These are phyloP conservation scores for Zapornia atra DNA, from an alignment of 2,113 vertebrate species.

Conservation along the genomic window DNA sequence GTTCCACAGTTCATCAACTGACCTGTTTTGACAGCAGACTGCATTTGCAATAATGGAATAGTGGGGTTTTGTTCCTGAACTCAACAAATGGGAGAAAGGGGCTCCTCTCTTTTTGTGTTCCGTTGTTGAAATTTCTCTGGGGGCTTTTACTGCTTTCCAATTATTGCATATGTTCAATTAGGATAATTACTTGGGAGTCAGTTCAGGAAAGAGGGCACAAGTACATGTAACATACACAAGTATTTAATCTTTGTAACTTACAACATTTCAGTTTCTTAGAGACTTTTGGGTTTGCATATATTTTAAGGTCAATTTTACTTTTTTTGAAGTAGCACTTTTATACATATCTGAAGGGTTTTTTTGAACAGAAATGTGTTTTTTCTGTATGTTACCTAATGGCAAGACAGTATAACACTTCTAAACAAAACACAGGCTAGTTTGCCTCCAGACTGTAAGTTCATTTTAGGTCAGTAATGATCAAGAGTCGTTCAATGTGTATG, in stretches of 20 bases:
- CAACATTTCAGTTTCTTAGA: conserved; percentile 53
- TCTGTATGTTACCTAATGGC: background rate
- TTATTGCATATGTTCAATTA: background rate
- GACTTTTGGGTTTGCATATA: background rate
- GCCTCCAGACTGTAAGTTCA: conserved; percentile 20
- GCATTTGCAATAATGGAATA: background rate
- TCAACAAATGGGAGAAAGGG: background rate
- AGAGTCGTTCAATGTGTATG: background rate
- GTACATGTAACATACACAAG: background rate
- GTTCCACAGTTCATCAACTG: background rate
- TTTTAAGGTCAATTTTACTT: conserved; percentile 14
- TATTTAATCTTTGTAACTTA: conserved; percentile 17
- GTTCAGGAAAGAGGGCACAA: background rate
- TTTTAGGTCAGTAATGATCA: conserved; percentile 51
- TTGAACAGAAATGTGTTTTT: background rate
- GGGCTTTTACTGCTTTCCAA: background rate
- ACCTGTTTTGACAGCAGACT: background rate
- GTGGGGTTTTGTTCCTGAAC: background rate
- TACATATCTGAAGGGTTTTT: conserved; percentile 37
- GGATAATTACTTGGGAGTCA: conserved; percentile 25
- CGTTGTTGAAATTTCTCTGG: background rate
- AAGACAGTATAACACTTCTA: conserved; percentile 24
- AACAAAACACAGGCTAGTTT: background rate
- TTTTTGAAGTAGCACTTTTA: conserved; percentile 61
- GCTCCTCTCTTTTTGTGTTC: background rate